Conservation (phyloP, 2,113 vertebrate species). For the Thunnus maccoyii region DNA sequence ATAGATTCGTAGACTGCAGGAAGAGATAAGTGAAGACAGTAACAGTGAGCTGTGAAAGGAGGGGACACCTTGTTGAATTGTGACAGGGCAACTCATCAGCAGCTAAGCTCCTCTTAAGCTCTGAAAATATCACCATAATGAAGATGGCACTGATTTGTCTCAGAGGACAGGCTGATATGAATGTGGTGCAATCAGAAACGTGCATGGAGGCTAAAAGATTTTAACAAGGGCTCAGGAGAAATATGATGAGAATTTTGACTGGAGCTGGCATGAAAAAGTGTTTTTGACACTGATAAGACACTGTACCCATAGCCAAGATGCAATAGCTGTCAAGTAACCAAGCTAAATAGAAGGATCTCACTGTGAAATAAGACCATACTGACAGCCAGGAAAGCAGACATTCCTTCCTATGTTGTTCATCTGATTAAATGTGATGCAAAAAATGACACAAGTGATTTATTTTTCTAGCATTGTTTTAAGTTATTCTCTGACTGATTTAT, state of each 20-base stretch:
- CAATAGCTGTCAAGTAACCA: constrained; percentile 5
- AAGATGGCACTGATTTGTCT: constrained; percentile 24
- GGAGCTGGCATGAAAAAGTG: not conserved
- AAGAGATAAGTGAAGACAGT: constrained; percentile 7
- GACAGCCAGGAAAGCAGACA: not conserved
- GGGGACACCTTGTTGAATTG: constrained; percentile 23
- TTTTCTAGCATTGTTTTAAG: no score
- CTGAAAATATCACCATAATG: not conserved
- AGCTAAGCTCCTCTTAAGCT: constrained; percentile 5
- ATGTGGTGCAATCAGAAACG: not conserved
- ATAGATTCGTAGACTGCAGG: constrained; percentile 7
- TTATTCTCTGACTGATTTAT: not conserved
- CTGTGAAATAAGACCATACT: not conserved
- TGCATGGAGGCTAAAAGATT: not conserved
- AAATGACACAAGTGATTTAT: not conserved
- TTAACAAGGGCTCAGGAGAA: not conserved
- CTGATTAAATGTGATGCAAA: not conserved
- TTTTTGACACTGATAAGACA: not conserved
- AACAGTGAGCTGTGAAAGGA: constrained; percentile 14
- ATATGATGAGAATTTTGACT: not conserved
- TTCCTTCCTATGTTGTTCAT: not conserved
- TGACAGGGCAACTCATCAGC: constrained; percentile 14
- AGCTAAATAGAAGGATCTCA: not conserved
- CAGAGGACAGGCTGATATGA: not conserved
- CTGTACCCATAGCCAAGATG: not conserved